Percentiles rank a stretch among this genome's conserved stretches.
Conservation (phyloP, 2,888 invertebrate genomes). For the Dione juno region DNA sequence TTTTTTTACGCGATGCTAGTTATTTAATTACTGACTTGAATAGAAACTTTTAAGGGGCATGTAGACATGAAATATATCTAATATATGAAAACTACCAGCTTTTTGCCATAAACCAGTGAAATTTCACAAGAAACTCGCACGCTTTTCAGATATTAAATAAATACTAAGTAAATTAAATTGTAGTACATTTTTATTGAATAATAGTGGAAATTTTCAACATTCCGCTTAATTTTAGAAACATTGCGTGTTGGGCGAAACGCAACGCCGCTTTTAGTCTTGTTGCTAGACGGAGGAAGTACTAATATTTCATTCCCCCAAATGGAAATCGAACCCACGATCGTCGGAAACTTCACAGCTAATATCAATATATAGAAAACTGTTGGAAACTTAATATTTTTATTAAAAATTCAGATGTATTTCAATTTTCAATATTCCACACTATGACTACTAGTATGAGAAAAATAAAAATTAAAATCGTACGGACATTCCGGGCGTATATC, state of each 20-base stretch:
- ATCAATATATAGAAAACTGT: background rate
- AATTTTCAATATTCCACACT: slow-evolving; percentile 4
- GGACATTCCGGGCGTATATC: slow-evolving; percentile 19
- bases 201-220: too few species aligned
- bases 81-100: too few species aligned
- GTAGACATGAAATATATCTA: too few species aligned
- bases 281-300: background rate
- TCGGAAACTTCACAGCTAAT: background rate
- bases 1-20: too few species aligned
- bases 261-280: background rate
- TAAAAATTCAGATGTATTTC: slow-evolving; percentile 9
- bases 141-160: too few species aligned
- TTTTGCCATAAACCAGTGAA: too few species aligned
- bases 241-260: background rate
- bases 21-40: too few species aligned
- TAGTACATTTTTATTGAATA: too few species aligned
- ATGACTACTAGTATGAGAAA: background rate
- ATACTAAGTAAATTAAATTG: too few species aligned
- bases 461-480: slow-evolving; percentile 26
- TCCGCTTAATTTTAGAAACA: background rate
- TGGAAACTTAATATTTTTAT: background rate
- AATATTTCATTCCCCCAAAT: background rate
- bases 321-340: background rate
- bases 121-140: too few species aligned
- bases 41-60: too few species aligned